Evolutionary conservation across 2,113 vertebrate genomes (phyloP).

Genomic region (Mesitornis unicolor): DNA sequence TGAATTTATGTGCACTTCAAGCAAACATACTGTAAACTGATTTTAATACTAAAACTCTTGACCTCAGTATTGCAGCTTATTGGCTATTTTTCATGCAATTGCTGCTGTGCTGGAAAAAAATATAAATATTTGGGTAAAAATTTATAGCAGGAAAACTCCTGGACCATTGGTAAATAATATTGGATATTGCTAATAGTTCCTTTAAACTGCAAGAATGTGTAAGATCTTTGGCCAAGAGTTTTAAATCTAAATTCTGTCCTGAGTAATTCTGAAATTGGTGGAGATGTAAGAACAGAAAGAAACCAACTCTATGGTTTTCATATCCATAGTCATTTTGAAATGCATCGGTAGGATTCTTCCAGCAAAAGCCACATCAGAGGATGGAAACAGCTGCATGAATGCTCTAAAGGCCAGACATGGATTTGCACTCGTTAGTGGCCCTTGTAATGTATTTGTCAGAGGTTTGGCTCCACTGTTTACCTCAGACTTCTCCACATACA

Average conservation of each 20-base stretch:
- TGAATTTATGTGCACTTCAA: constrained; percentile 92
- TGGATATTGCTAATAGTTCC: not conserved
- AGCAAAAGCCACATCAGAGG: not conserved
- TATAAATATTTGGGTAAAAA: not conserved
- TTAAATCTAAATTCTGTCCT: not conserved
- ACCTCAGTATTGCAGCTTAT: constrained; percentile 52
- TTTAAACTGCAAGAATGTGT: not conserved
- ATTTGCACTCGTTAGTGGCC: constrained; percentile 36
- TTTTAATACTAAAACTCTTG: constrained; percentile 71
- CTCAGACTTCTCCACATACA: not conserved
- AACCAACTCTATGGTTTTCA: not conserved
- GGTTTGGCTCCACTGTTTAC: constrained; percentile 5
- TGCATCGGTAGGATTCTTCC: not conserved
- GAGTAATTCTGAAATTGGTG: not conserved
- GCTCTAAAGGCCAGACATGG: constrained; percentile 8
- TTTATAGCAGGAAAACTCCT: not conserved
- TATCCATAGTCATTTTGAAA: not conserved
- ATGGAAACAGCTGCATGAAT: not conserved
- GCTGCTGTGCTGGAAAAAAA: constrained; percentile 5
- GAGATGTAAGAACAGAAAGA: not conserved
- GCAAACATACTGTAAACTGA: constrained; percentile 77
- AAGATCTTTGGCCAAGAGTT: not conserved
- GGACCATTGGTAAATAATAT: not conserved
- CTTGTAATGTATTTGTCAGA: constrained; percentile 23
- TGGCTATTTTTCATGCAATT: constrained; percentile 45